Conservation (phyloP, 2,888 invertebrate species). For the Meganola albula region DNA sequence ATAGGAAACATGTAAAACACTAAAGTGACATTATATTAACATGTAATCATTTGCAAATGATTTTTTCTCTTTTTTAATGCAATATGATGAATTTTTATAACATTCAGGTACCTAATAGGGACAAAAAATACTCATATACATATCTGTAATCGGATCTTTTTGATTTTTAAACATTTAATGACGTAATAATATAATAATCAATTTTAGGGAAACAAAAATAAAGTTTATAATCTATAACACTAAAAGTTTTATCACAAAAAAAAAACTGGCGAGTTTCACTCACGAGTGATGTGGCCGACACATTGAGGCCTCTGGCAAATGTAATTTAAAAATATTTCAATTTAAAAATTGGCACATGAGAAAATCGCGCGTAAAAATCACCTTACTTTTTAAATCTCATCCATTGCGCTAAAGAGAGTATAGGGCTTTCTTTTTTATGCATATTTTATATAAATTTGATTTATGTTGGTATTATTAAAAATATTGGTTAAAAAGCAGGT, state of each 20-base stretch:
- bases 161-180: conserved; percentile 23
- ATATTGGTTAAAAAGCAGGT: too few relatives aligned
- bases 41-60: conserved; percentile 29
- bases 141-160: conserved; percentile 26
- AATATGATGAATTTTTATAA: conserved; percentile 42
- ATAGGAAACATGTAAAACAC: conserved; percentile 30
- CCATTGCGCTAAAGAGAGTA: too few relatives aligned
- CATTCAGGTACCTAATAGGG: conserved; percentile 71
- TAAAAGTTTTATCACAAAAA: conserved; percentile 52
- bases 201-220: conserved; percentile 22
- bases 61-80: conserved; percentile 25
- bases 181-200: too few relatives aligned
- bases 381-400: too few relatives aligned
- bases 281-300: conserved; percentile 30
- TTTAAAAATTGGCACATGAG: too few relatives aligned
- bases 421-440: too few relatives aligned
- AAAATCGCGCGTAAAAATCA: too few relatives aligned
- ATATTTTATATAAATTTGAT: too few relatives aligned
- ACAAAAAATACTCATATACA: conserved; percentile 47
- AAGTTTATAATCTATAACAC: conserved; percentile 25
- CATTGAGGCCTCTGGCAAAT: conserved; percentile 27
- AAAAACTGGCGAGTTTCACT: conserved; percentile 48
- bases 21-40: conserved; percentile 32
- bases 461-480: too few relatives aligned
- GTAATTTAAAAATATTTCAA: too few relatives aligned